A percentile compares a stretch with the other conserved stretches of the same genome.
Evolutionary conservation across 2,797 vertebrate genomes (phyloP).

Genomic region (Clarias laeviceps): DNA sequence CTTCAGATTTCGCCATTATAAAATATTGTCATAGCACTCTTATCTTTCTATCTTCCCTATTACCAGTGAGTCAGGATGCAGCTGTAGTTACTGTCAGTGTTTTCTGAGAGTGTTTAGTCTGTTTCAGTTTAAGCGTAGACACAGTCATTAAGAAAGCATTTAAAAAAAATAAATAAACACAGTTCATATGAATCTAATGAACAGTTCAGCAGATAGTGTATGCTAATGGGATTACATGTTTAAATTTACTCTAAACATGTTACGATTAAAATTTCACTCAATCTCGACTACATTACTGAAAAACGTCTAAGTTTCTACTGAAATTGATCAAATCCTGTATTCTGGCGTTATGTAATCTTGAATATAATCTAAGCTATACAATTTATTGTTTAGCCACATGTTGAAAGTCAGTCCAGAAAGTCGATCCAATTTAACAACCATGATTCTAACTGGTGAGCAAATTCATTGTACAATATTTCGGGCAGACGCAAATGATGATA

Average conservation of each 20-base stretch:
- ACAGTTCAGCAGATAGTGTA: not conserved
- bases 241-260: not conserved
- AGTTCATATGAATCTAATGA: too few relatives aligned
- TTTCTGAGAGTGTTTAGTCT: not conserved
- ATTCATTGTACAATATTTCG: not conserved
- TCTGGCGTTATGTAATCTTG: not conserved
- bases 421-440: not conserved
- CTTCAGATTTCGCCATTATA: not conserved
- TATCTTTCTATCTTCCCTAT: not conserved
- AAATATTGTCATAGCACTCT: not conserved
- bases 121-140: too few relatives aligned
- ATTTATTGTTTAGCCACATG: not conserved
- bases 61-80: not conserved
- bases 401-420: not conserved
- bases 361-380: not conserved
- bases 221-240: not conserved
- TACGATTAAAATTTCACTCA: not conserved
- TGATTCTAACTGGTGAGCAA: too few relatives aligned
- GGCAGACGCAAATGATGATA: not conserved
- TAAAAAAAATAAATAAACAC: not conserved
- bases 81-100: slow-evolving; percentile 5
- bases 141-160: not conserved
- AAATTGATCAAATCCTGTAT: too few relatives aligned
- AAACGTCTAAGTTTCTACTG: not conserved
- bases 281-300: not conserved